A percentile compares a stretch with the other conserved stretches of the same genome.
These are phyloP conservation scores for Pachyseris speciosa DNA, from an alignment of 64 coral and sea anemone genomes.

Conservation along the genomic window DNA sequence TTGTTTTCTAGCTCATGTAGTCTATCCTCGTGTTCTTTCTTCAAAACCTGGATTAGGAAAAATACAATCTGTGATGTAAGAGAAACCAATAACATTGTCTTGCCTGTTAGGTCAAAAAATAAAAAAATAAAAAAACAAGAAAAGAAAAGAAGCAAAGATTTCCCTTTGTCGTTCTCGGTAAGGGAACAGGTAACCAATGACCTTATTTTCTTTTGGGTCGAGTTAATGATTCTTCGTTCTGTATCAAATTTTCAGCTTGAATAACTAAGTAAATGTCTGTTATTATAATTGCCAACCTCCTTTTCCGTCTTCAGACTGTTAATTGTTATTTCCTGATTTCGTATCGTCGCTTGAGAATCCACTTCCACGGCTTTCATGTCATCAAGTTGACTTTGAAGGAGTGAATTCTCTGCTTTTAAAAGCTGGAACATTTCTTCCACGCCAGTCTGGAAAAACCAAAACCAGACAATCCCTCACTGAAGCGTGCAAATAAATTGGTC, in stretches of 20 bases:
- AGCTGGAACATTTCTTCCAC: background rate
- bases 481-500: no score
- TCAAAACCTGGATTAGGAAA: background rate
- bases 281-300: background rate
- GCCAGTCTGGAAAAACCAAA: background rate
- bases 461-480: background rate
- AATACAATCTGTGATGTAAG: background rate
- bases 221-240: background rate
- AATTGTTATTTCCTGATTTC: conserved; percentile 42
- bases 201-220: no score
- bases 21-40: conserved; percentile 3
- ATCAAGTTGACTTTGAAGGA: conserved; percentile 11
- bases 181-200: no score
- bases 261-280: background rate
- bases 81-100: background rate
- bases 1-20: conserved; percentile 11
- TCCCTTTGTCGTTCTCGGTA: no score
- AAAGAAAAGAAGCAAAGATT: no score
- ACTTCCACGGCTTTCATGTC: conserved; percentile 4
- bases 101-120: no score
- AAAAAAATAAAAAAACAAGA: no score
- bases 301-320: conserved; percentile 15
- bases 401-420: conserved; percentile 9
- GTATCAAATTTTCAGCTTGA: background rate
- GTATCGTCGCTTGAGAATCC: conserved; percentile 29